Base-by-base conservation (phyloP, 2,113 vertebrate genomes). In the Odobenus rosmarus region DNA sequence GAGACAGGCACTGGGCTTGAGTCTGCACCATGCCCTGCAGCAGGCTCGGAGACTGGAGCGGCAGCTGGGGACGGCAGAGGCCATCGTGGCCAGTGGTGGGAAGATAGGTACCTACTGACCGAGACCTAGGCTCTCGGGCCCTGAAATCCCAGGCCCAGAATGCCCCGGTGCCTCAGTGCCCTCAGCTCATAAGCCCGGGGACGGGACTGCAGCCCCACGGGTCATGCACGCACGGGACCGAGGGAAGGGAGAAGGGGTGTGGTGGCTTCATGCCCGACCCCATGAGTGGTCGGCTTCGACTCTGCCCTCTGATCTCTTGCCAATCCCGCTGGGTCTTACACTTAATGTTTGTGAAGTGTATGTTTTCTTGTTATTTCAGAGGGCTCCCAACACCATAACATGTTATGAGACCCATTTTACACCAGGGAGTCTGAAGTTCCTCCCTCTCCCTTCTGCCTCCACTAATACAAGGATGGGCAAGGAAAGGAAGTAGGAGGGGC, bases 11-110 rank as follows among this genome's bases (percentile, higher is more conserved):
- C 98, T 99, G 96, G 97, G 97, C 46, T 96, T 97, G 83, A 99
- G 98, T 77, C 95, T 99, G 36, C 93, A 98, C 83, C 99, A 99
- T 6, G 74, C 98, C 11, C 96, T 99, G 51, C 99, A 99, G 87
- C 96, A 99, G 79, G 96, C 98, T 69, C 97, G 93, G 93, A 99
- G 98, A 28, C 82, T 99, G 84, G 98, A 99, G 92, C 97, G 98
- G 33, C 98, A 99, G 87, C 97, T 97, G 72, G 97, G 98, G 64
- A 98, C 98, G 88, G 98, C 98, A 0, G 76, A 53, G 1, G 74
- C 31, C 77, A 72, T 99, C 24, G 98, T 98, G 83, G 98, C 97
- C 53, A 98, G 98, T 0, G 99, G 99, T 0, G 98, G 99, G 19
- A 98, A 93, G 81, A 59, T 99, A 23, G 99, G 99, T 99, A 96